Conservation (phyloP, 1,140 invertebrate species). For the Amyelois transitella region DNA sequence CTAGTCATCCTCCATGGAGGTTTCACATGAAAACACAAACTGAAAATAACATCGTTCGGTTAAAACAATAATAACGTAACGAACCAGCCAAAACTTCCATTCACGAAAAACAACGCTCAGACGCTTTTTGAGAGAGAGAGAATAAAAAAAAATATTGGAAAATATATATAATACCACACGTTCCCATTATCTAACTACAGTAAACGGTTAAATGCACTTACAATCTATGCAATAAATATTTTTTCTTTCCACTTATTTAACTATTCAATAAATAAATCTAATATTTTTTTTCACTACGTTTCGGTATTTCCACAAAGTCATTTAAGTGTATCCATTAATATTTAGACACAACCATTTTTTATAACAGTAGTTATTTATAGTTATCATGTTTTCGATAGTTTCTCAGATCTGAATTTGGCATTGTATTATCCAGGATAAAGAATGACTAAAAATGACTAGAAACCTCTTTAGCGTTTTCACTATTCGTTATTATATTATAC, state of each 20-base stretch:
- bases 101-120: background rate
- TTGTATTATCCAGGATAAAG: slow-evolving; percentile 22
- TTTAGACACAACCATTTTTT: slow-evolving; percentile 64
- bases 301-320: slow-evolving; percentile 42
- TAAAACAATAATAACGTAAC: slow-evolving; percentile 2
- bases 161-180: slow-evolving; percentile 15
- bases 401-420: slow-evolving; percentile 46
- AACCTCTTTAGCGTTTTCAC: slow-evolving; percentile 28
- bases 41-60: background rate
- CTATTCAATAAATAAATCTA: slow-evolving; percentile 55
- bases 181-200: slow-evolving; percentile 47
- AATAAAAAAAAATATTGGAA: slow-evolving; percentile 17
- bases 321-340: slow-evolving; percentile 47
- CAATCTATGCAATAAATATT: slow-evolving; percentile 60
- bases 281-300: slow-evolving; percentile 49
- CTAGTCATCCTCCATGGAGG: slow-evolving; percentile 8
- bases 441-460: slow-evolving; percentile 24
- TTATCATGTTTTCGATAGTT: slow-evolving; percentile 30
- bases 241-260: slow-evolving; percentile 49
- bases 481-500: slow-evolving; percentile 31
- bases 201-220: slow-evolving; percentile 61
- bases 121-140: slow-evolving; percentile 12
- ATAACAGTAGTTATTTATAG: slow-evolving; percentile 43
- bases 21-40: background rate
- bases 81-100: slow-evolving; percentile 11